A percentile compares a stretch with the other conserved stretches of the same genome.
These are phyloP conservation scores for Capromys pilorides DNA, from an alignment of 2,797 vertebrate genomes.

Conservation along the genomic window DNA sequence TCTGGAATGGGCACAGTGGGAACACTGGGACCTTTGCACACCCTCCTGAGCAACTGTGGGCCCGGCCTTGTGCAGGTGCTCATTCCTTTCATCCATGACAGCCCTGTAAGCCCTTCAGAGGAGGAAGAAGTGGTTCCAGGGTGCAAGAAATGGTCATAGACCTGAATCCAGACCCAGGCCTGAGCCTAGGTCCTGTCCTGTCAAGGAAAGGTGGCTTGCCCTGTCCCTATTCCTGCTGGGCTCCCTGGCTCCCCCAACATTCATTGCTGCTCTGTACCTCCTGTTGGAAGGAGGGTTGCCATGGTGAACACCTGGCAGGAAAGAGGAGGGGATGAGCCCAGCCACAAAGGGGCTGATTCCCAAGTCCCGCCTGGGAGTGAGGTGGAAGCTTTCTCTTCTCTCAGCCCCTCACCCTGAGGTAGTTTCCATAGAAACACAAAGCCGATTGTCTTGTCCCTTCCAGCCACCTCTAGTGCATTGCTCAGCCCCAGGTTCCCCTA, in stretches of 20 bases:
- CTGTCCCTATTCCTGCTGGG: not conserved
- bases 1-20: not conserved
- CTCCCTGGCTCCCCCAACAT: not conserved
- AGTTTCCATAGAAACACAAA: conserved; percentile 77
- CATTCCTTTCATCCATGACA: not conserved
- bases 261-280: conserved; percentile 7
- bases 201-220: not conserved
- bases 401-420: conserved; percentile 59
- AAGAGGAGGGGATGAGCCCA: not conserved
- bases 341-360: conserved; percentile 39
- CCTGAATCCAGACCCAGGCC: not conserved
- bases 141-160: not conserved
- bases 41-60: not conserved
- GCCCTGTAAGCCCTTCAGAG: not conserved
- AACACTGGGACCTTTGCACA: not conserved
- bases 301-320: conserved; percentile 79
- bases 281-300: conserved; percentile 73
- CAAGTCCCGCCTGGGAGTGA: conserved; percentile 47
- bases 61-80: not conserved
- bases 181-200: not conserved
- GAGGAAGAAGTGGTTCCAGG: not conserved
- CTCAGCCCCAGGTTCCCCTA: not conserved
- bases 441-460: conserved; percentile 66
- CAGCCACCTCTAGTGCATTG: not conserved
- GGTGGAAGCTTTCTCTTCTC: conserved; percentile 26